Evolutionary conservation across 2,888 invertebrate genomes (phyloP), one percentile per base, ranked within the genome.

Genomic region (Sminthurinus aureus): DNA sequence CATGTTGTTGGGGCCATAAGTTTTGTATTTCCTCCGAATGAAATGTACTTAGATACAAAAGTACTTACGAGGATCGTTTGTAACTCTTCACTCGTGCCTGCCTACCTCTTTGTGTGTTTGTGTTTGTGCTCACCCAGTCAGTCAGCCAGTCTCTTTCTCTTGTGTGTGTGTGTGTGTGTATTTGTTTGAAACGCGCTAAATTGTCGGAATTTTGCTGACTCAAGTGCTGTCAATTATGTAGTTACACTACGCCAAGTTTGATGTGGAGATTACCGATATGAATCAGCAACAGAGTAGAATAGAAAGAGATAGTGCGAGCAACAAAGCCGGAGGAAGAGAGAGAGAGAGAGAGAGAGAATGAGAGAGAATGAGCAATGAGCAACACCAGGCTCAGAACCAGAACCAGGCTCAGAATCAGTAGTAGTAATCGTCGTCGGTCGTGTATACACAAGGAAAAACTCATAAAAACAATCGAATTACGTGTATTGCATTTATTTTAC

Each of bases 221-320:
- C 26, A 71, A 71, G 71, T 71, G 71, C 71, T 71, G 71, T 71
- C 71, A 71, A 71, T 71, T 71, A 71, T 71, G 69, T 69, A 69
- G 69, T 69, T 69, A 69, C 69, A 69, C 20, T 69, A 69, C 20
- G 69, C 69, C 69, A 69, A 22, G 69, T 22, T 69, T 69, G 69
- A 69, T 69, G 69, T 69, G 69, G 11, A 69, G 71, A 71, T 71
- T 69, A 20, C 22, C 3, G 71, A 71, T 71, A 71, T 71, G 71
- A 71, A 71, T 71, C 71, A 71, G 71, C 26, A 71, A 24, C 58
- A 24, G 71, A 71, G 15, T 11, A 71, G 71, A 1, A 26, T n/a
- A 66, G 66, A 9, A 8, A 71, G 69, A 6, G n/a, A 20, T 1
- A 26, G 15, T 8, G 24, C 1, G 0, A 71, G 12, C 13, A 71